phyloP scores from a whole-genome alignment of 2,113 vertebrate species.

The Pitta sordida region DNA sequence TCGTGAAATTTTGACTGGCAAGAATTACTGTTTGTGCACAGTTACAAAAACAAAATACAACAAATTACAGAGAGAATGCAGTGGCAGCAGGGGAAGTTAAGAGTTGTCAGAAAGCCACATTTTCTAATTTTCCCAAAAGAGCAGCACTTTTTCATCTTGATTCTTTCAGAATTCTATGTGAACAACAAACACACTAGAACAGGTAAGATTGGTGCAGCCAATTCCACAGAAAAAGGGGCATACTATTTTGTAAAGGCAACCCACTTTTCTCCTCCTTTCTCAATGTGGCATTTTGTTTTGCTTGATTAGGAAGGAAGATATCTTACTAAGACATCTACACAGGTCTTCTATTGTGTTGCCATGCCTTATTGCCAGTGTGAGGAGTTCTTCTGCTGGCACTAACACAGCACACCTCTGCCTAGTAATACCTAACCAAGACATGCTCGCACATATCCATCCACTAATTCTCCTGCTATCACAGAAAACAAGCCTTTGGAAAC shows the following conservation, averaged over 20 bases:
- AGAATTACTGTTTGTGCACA: conserved; percentile 5
- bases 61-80: not conserved
- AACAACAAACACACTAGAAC: not conserved
- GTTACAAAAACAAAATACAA: not conserved
- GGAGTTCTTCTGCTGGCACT: not conserved
- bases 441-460: not conserved
- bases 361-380: not conserved
- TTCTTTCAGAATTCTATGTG: not conserved
- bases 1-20: conserved; percentile 41
- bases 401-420: not conserved
- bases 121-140: not conserved
- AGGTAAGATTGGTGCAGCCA: not conserved
- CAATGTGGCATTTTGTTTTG: not conserved
- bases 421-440: not conserved
- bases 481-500: not conserved
- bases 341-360: not conserved
- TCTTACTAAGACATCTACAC: not conserved
- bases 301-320: not conserved
- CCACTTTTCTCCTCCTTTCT: not conserved
- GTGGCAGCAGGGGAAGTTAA: not conserved
- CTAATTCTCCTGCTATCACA: not conserved
- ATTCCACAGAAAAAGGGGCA: accelerated
- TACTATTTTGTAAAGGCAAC: not conserved
- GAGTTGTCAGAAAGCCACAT: not conserved
- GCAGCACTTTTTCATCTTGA: not conserved